Conservation (phyloP, 1,140 invertebrate species). For the Leptinotarsa defecta region DNA sequence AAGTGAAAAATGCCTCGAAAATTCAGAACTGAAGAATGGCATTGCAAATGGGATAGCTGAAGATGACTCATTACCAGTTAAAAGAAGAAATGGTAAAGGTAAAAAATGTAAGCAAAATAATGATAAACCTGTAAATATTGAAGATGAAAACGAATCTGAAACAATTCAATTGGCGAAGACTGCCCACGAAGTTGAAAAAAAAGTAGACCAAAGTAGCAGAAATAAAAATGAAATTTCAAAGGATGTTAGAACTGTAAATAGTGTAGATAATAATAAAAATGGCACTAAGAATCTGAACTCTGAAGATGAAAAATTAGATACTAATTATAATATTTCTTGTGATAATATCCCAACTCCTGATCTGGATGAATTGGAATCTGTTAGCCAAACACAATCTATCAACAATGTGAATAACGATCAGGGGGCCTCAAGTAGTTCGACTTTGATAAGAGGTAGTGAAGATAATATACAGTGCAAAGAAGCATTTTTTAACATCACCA, state of each 20-base stretch:
- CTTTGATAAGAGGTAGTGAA: neutral
- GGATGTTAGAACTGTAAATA: slow-evolving; percentile 31
- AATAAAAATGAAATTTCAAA: slow-evolving; percentile 9
- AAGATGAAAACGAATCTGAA: slow-evolving; percentile 12
- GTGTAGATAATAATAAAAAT: slow-evolving; percentile 38
- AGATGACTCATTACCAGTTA: slow-evolving; percentile 16
- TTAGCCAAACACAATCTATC: neutral
- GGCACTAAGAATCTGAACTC: slow-evolving; percentile 34
- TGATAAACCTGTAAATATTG: slow-evolving; percentile 16
- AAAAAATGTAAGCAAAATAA: slow-evolving; percentile 28
- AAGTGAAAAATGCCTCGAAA: slow-evolving; percentile 19
- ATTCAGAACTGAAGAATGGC: slow-evolving; percentile 40
- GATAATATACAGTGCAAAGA: neutral
- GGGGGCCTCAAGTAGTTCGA: slow-evolving; percentile 8
- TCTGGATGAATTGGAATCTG: neutral
- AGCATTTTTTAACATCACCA: neutral
- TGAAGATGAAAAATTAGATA: slow-evolving; percentile 37
- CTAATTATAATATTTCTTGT: slow-evolving; percentile 38
- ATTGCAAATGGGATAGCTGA: slow-evolving; percentile 44
- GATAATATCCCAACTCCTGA: slow-evolving; percentile 14
- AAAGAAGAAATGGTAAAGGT: slow-evolving; percentile 26
- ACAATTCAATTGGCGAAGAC: slow-evolving; percentile 3
- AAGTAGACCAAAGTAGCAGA: slow-evolving; percentile 20
- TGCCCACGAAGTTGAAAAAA: slow-evolving; percentile 4
- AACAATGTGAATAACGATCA: neutral